Evolutionary conservation across 1,140 invertebrate species (phyloP), one percentile per base, ranked within the genome.

Genomic region (Sinonovacula constricta): DNA sequence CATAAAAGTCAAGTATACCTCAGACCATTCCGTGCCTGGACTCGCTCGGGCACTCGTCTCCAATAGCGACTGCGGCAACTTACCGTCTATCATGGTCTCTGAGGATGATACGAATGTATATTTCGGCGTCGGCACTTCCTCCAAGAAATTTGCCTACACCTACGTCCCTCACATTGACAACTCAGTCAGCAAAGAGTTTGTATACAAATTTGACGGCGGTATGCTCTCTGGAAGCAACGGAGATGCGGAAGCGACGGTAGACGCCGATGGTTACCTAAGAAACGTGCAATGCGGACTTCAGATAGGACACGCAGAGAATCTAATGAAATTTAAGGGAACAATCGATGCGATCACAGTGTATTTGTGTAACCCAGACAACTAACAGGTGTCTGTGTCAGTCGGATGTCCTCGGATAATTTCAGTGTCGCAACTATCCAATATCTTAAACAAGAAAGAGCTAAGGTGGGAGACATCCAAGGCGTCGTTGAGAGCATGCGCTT

Each of bases 91-190:
- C n/a, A 75, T 77, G 63, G 56, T 86, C 15, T 74, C 63, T 0
- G 80, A 91, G 92, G 45, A 74, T 82, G 31, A 83, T 70, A 53
- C 86, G 93, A 53, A 88, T 89, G 15, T 76, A 14, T 65, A 69
- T 31, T 79, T 85, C 10, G 84, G 84, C 3, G 62, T 81, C 10
- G 31, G 49, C 24, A 77, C 82, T 7, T 39, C 75, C 5, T 15
- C 12, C 0, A 63, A 53, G 3, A 30, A 34, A 30, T 77, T 63
- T 54, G 77, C 70, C 7, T 72, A 33, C 14, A 71, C 83, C 22
- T 36, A 26, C 24, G 39, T 82, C 3, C 74, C 65, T 30, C 71
- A 74, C 24, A 2, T 3, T 3, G 4, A 24, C 0, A 26, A 3
- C 15, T 30, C 53, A 14, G 3, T 15, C 10, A 4, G 10, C 12